These are phyloP conservation scores for Chymomyza amoena DNA, from an alignment of 2,888 invertebrate species.

Conservation along the genomic window DNA sequence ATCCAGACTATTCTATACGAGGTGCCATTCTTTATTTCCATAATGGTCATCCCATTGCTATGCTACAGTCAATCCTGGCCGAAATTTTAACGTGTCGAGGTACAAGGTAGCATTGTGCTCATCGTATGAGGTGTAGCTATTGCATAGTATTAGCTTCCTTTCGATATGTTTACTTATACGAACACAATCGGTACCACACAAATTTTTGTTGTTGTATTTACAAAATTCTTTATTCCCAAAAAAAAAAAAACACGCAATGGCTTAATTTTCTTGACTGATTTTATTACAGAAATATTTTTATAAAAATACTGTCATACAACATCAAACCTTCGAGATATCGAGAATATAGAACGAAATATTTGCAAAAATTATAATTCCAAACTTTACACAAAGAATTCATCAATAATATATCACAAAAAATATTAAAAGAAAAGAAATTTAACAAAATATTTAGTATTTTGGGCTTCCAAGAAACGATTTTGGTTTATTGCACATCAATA, in stretches of 20 bases:
- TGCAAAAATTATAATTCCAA: conserved; percentile 26
- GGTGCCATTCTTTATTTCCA: too few species aligned
- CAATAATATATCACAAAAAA: conserved; percentile 58
- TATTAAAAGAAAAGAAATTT: conserved; percentile 24
- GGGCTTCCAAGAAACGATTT: not conserved
- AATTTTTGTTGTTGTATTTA: too few species aligned
- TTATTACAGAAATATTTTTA: conserved; percentile 45
- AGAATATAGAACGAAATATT: conserved; percentile 41
- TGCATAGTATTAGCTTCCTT: too few species aligned
- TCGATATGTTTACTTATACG: too few species aligned
- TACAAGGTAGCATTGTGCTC: too few species aligned
- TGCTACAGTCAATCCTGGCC: too few species aligned
- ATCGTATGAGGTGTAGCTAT: too few species aligned
- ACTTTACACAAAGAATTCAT: conserved; percentile 37
- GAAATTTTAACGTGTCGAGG: too few species aligned
- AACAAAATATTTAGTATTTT: conserved; percentile 27
- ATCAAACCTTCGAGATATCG: not conserved
- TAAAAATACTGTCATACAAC: conserved; percentile 23
- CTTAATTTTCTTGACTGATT: conserved; percentile 15
- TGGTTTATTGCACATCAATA: conserved; percentile 80
- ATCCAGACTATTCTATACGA: too few species aligned
- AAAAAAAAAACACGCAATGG: not conserved
- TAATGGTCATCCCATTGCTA: too few species aligned
- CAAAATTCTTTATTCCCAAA: not conserved
- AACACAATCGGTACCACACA: too few species aligned